Evolutionary conservation across 2,113 vertebrate species (phyloP), one percentile per base, ranked within the genome.

Genomic region (Lates calcarifer): DNA sequence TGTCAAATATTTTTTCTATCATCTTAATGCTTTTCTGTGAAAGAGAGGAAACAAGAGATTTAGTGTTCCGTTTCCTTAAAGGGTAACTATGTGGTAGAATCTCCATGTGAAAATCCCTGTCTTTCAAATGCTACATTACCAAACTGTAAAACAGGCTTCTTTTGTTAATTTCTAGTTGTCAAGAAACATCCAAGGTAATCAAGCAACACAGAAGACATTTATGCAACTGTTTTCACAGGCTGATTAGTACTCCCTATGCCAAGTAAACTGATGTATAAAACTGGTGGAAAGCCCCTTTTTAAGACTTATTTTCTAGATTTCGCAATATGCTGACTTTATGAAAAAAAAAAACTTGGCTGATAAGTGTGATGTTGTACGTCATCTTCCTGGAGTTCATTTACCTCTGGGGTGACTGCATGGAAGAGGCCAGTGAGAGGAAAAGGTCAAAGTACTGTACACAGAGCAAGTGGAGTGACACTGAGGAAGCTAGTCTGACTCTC

Each of bases 1-100:
- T 62, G 3, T 53, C 43, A 35, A n/a, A n/a, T n/a, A n/a, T n/a
- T 26, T 7, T 49, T 0, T 47, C 20, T 49, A 3, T 66, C 20
- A 28, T 10, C 45, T 28, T 17, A 29, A 31, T n/a, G 15, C 7
- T 65, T 43, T 63, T 39, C 13, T 24, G 11, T 68, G 26, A 47
- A 45, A 58, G 35, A 41, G 17, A 72, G 62, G 61, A 84, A 66
- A 61, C 3, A 41, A 49, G 39, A 29, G 24, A 28, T 45, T 43
- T 65, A 18, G 15, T 15, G 5, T 10, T 4, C 6, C 22, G 15
- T 37, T 39, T 41, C 33, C 35, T 24, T 7, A 61, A n/a, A 24
- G 20, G n/a, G n/a, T n/a, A n/a, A n/a, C n/a, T n/a, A n/a, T 3
- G 24, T 24, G 39, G 1, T 24, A 39, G 35, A 11, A 13, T 15